Evolutionary conservation across 2,888 invertebrate species (phyloP), one percentile per base, ranked within the genome.

Genomic region (Thumatha senex): DNA sequence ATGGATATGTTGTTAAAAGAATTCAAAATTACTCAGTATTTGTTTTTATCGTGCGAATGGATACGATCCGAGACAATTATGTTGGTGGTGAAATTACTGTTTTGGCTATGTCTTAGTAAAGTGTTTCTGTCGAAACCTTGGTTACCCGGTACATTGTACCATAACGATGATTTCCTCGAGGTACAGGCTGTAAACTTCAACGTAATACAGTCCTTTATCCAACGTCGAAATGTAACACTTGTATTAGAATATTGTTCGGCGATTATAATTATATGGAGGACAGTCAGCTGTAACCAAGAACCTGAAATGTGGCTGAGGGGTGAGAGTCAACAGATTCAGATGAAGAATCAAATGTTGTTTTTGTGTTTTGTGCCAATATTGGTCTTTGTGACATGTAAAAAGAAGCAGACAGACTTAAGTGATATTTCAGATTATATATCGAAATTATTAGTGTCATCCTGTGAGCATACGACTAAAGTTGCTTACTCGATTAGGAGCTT

Each of bases 311-410:
- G 66, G 34, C 64, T 67, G 36, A 58, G 41, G 4, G 61, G 65
- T 1, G 51, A 72, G 33, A 76, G 74, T 0, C 74, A 72, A 31
- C 80, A 75, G 31, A 59, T 80, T 10, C 76, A 92, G 30, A 84
- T 94, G 52, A 93, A 93, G 62, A 93, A 93, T 70, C 94, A 95
- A 74, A 80, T 95, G 60, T 75, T 95, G 15, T 86, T 93, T 44
- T 87, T 94, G 57, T 93, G 95, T 72, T 80, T 96, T 11, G 78
- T 95, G 40, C 96, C 96, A 0, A 74, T 95, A 30, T 75, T 94
- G 30, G 72, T 81, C 9, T 89, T 89, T 52, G 76, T 82, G 31
- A 80, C 67, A 2, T 61, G 70, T 9, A 57, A 67, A 9, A 75
- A 74, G 36, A 70, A 77, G 1, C 56, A 56, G 2, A 48, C 55